A percentile compares a stretch with the other conserved stretches of the same genome.
These are phyloP conservation scores for Sebastes umbrosus DNA, from an alignment of 2,797 vertebrate genomes.

Conservation along the genomic window DNA sequence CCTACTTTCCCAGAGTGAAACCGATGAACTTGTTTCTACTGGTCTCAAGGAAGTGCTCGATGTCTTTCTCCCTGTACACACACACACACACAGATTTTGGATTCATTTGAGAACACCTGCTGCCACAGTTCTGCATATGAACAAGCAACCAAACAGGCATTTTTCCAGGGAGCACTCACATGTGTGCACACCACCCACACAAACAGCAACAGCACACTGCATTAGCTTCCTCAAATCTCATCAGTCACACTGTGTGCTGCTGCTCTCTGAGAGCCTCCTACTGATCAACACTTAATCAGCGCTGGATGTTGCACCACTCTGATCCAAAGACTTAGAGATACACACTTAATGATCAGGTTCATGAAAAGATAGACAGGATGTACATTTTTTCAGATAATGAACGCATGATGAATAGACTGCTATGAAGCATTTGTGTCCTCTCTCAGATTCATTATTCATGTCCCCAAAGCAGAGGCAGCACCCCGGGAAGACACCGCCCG, in stretches of 20 bases:
- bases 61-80: slow-evolving; percentile 91
- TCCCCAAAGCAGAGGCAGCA: slow-evolving; percentile 28
- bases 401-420: slow-evolving; percentile 3
- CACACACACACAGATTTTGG: slow-evolving; percentile 6
- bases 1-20: slow-evolving; percentile 95
- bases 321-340: not conserved
- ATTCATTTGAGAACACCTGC: not conserved
- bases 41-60: slow-evolving; percentile 95
- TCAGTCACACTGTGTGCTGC: slow-evolving; percentile 39
- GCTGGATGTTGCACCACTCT: not conserved
- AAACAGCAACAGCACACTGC: not conserved
- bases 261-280: slow-evolving; percentile 10
- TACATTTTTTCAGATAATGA: slow-evolving; percentile 6
- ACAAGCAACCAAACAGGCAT: not conserved
- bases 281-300: slow-evolving; percentile 22
- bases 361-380: not conserved
- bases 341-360: not conserved
- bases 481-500: slow-evolving; percentile 17
- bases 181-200: not conserved
- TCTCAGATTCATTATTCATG: slow-evolving; percentile 58
- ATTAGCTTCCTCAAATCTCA: slow-evolving; percentile 31
- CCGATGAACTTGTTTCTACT: slow-evolving; percentile 99
- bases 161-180: not conserved
- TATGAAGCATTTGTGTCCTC: slow-evolving; percentile 5
- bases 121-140: not conserved